Evolutionary conservation across 1,140 invertebrate species (phyloP), one percentile per base, ranked within the genome.

Genomic region (Atopsyche davidsoni): DNA sequence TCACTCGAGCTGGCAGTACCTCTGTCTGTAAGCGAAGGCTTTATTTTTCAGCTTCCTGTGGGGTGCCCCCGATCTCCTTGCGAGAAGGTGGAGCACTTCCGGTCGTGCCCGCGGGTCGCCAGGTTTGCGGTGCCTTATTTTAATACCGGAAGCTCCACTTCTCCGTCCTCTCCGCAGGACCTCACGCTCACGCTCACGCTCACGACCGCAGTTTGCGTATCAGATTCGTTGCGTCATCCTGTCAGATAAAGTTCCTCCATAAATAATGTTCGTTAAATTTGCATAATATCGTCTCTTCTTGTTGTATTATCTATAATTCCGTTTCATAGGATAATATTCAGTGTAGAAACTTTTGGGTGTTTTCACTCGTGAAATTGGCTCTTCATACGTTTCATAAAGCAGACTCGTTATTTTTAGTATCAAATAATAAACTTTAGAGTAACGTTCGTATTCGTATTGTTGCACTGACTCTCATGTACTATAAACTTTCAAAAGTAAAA

Each of bases 261-360:
- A 58, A 58, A 58, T 54, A 58, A 54, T 54, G 48, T 54, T 58
- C 56, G 56, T 58, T 54, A 54, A 42, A 51, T 54, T 58, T 54
- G 56, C 56, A 58, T 58, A 58, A 51, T 51, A 51, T 54, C 56
- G 47, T 45, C 42, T 46, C 40, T 47, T 39, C 41, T 32, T 34
- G 39, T 50, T 44, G 50, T 53, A 47, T 49, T 53, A 45, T 53
- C 47, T 45, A 24, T 45, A 44, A 53, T 53, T 43, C 36, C 35
- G 39, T 36, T 39, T 11, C n/a, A 7, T 45, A 16, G 28, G 24
- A 19, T n/a, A 32, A 35, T 36, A 32, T 18, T 46, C 2, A 13
- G n/a, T 19, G 35, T 35, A 19, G n/a, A 46, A 46, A 21, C 18
- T 46, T 36, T 46, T 0, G 41, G 40, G 47, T 6, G 3, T 11